A percentile compares a stretch with the other conserved stretches of the same genome.
Conservation (phyloP, 2,113 vertebrate species). For the Chrysemys picta region DNA sequence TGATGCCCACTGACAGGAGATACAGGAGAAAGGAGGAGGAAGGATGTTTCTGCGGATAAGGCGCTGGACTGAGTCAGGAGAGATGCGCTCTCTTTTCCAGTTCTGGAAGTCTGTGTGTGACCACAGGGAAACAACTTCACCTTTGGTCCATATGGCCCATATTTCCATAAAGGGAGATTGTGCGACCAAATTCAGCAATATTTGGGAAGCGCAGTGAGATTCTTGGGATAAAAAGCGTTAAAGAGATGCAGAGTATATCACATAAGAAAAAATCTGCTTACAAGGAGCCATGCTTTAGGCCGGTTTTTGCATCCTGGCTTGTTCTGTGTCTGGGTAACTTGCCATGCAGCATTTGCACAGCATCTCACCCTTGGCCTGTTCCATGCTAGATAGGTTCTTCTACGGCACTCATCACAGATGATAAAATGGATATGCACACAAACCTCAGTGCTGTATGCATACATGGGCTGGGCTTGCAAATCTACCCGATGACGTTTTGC, state of each 20-base stretch:
- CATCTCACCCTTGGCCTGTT: neutral
- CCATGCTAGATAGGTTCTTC: neutral
- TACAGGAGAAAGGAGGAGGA: neutral
- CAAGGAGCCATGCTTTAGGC: neutral
- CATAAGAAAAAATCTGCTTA: neutral
- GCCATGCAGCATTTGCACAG: neutral
- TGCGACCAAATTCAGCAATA: neutral
- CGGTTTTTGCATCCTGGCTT: accelerated
- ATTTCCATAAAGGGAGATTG: neutral
- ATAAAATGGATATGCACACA: accelerated
- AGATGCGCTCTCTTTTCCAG: neutral
- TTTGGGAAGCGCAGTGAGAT: neutral
- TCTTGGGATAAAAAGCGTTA: neutral
- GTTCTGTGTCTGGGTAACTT: too few species aligned
- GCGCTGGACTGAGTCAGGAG: neutral
- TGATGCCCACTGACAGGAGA: neutral
- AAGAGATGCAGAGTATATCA: neutral
- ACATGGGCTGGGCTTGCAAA: accelerated
- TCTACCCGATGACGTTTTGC: neutral
- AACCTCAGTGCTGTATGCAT: neutral
- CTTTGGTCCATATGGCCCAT: neutral
- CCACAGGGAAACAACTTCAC: neutral
- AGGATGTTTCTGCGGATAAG: neutral
- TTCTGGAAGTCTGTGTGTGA: neutral
- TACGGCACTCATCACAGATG: neutral